Percentiles rank a stretch among this genome's conserved stretches.
Evolutionary conservation across 2,113 vertebrate species (phyloP).

Genomic region (Pteronura brasiliensis): DNA sequence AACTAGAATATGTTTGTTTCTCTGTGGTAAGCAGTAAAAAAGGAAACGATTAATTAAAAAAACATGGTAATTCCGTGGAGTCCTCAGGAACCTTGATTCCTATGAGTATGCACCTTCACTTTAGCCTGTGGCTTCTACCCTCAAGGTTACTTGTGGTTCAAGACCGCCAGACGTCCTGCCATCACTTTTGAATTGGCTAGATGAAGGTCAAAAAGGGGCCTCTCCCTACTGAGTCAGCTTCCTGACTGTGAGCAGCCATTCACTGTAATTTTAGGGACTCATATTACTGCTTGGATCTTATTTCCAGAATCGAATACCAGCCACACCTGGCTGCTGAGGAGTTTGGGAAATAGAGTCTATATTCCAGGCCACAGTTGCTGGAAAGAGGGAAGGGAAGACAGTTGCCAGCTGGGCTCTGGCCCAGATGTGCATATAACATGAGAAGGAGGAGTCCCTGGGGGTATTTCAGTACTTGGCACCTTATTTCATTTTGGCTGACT

Average conservation of each 20-base stretch:
- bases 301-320: not conserved
- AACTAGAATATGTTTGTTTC: not conserved
- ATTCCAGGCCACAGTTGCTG: not conserved
- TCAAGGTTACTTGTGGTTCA: not conserved
- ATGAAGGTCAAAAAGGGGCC: not conserved
- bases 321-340: not conserved
- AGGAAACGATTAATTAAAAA: not conserved
- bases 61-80: not conserved
- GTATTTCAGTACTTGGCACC: not conserved
- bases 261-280: not conserved
- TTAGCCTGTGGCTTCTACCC: not conserved
- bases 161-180: not conserved
- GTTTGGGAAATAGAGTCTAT: not conserved
- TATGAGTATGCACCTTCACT: not conserved
- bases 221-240: not conserved
- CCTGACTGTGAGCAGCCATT: not conserved
- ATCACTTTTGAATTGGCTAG: not conserved
- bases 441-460: not conserved
- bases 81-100: not conserved
- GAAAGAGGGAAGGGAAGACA: not conserved
- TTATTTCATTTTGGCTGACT: not conserved
- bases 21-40: not conserved
- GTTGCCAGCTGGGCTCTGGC: not conserved
- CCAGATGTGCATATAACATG: not conserved
- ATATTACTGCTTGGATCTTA: not conserved